Base-by-base conservation (phyloP, 2,113 vertebrate genomes). In the Marmota flaviventris region DNA sequence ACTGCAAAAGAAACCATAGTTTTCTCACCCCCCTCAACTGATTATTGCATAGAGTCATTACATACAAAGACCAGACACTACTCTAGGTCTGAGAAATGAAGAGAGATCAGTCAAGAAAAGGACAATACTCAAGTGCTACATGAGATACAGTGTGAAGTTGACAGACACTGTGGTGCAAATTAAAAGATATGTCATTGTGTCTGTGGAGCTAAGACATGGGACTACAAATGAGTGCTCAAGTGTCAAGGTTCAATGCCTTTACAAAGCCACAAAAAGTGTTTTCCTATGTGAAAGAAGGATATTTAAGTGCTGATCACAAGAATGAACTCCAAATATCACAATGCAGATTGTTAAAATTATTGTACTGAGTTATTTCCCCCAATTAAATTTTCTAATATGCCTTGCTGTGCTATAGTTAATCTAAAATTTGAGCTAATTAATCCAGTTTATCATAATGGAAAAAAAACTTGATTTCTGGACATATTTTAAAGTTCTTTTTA, bases 271-370 rank as follows among this genome's bases (percentile, higher is more conserved):
- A 56, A 56, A 51, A 61, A 79, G 13, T 29, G 45, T 39, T 65
- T 72, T 79, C 25, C 32, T 14, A 27, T 42, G 14, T 87, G 14
- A 67, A 18, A 77, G 51, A 79, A 85, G 63, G 14, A 32, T 67
- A 34, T 89, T 81, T 24, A 67, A 67, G 2, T 84, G n/a, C 20
- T 76, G 84, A 77, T 20, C 3, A 42, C 3, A 72, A 34, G 13
- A 94, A 84, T 29, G 4, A 92, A 69, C 65, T 61, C 7, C 65
- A 81, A 92, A 81, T 95, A 58, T 88, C 17, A 81, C 18, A 65
- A 75, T 88, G 3, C 53, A 63, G 5, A 84, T 73, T 87, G 5
- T 51, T 37, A 95, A 89, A 69, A 72, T 65, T 72, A 65, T 67
- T 93, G 81, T 85, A 37, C n/a, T 70, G 29, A 67, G 8, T 39